Evolutionary conservation across 2,888 invertebrate genomes (phyloP).

Genomic region (Drosophila mimica): DNA sequence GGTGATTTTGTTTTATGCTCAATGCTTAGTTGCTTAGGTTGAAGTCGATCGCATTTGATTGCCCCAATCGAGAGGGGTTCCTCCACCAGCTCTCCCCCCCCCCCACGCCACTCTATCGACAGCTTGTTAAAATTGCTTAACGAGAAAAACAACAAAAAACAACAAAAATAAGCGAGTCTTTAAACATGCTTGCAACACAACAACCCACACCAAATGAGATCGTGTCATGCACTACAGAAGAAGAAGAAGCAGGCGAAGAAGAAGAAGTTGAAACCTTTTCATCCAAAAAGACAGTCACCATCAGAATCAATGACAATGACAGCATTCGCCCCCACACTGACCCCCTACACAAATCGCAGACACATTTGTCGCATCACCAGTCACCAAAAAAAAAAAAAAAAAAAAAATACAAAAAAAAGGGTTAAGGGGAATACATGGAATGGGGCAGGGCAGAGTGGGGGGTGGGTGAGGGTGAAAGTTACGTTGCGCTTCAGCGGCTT

Average conservation of each 20-base stretch:
- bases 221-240: conserved; percentile 40
- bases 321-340: conserved; percentile 53
- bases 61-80: conserved; percentile 8
- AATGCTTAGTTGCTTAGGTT: conserved; percentile 21
- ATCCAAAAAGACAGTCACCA: conserved; percentile 3
- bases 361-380: conserved; percentile 76
- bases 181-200: conserved; percentile 2
- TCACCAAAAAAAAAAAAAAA: conserved; percentile 54
- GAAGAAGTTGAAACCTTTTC: conserved; percentile 27
- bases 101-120: not conserved
- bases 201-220: conserved; percentile 33
- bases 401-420: conserved; percentile 45
- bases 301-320: conserved; percentile 41
- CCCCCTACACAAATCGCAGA: conserved; percentile 44
- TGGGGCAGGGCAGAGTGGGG: not conserved
- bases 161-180: not conserved
- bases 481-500: conserved; percentile 68
- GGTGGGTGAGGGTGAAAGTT: conserved; percentile 36
- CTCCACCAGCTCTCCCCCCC: not conserved
- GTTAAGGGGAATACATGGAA: not conserved
- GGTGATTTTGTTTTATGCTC: conserved; percentile 9
- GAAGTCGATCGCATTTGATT: conserved; percentile 56
- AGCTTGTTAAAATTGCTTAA: conserved; percentile 56
- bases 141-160: conserved; percentile 14
- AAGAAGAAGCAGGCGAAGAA: not conserved